Evolutionary conservation across 1,140 invertebrate species (phyloP), one percentile per base, ranked within the genome.

Genomic region (Medauroidea extradentata): DNA sequence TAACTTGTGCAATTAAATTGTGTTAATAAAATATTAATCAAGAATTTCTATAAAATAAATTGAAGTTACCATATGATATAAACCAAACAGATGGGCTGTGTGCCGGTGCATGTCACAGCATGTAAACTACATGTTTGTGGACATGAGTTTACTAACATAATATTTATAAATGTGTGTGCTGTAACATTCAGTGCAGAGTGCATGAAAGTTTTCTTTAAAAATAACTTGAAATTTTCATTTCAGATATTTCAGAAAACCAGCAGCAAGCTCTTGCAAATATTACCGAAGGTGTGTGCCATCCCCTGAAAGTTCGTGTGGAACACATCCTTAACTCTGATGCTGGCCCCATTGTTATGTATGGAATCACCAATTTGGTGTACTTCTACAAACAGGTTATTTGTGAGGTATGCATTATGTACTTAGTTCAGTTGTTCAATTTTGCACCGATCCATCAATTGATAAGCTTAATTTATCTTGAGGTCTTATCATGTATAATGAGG

Each of bases 251-350:
- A 18, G 82, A 90, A 60, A 84, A 87, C 69, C 84, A 92, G 57
- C 82, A 81, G 55, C 78, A 83, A 61, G 83, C 85, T 13, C 72
- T 91, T 46, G 81, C 83, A 25, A 81, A 86, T 73, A 95, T 98
- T 59, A 91, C 91, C 64, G 95, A 98, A 77, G 94, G 93, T 48
- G 81, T 98, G 41, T 95, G 92, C 71, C 87, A 94, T 71, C 89
- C 94, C 11, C 78, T 98, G 2, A 93, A 92, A 78, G 91, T 94
- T 7, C 83, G 96, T 68, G 85, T 96, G 39, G 95, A 98, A 69
- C 90, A 96, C 59, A 91, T 97, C 42, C 70, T 97, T 8, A 85
- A 88, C 46, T 84, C 88, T 8, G 89, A 94, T 63, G 85, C 87
- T 62, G 87, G 90, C 68, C 83, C 93, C 42, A 83, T 92, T 51